Evolutionary conservation across 2,113 vertebrate genomes (phyloP).

Genomic region (Chaetops frenatus): DNA sequence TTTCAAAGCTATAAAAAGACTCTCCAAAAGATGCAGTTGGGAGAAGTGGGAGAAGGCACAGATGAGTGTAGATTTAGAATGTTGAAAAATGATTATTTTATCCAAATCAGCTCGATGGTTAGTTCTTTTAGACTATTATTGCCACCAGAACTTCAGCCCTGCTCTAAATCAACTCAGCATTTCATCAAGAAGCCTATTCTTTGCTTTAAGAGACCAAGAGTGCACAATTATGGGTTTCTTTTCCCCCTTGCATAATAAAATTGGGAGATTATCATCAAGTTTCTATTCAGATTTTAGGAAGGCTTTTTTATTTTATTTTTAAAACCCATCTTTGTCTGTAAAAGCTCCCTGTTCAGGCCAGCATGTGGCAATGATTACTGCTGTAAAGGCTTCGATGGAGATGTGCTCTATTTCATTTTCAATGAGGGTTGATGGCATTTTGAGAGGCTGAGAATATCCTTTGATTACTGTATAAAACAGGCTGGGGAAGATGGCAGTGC

Average conservation of each 20-base stretch:
- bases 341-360: slow-evolving; percentile 61
- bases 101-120: slow-evolving; percentile 59
- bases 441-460: slow-evolving; percentile 77
- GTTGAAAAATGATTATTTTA: slow-evolving; percentile 65
- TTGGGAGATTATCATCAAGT: slow-evolving; percentile 77
- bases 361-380: slow-evolving; percentile 65
- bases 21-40: background rate
- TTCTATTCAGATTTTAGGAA: slow-evolving; percentile 74
- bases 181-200: slow-evolving; percentile 74
- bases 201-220: slow-evolving; percentile 43
- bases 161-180: slow-evolving; percentile 51
- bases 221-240: slow-evolving; percentile 65
- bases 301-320: slow-evolving; percentile 61
- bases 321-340: slow-evolving; percentile 63
- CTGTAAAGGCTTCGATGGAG: slow-evolving; percentile 64
- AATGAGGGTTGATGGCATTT: slow-evolving; percentile 77
- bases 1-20: slow-evolving; percentile 34
- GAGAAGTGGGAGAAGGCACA: background rate
- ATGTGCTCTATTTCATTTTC: slow-evolving; percentile 73
- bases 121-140: slow-evolving; percentile 51
- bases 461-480: slow-evolving; percentile 72
- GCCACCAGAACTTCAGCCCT: slow-evolving; percentile 34
- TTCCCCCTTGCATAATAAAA: slow-evolving; percentile 62
- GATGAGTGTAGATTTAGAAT: slow-evolving; percentile 46
- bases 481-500: slow-evolving; percentile 41